These are phyloP conservation scores for Lateolabrax maculatus DNA, from an alignment of 2,797 vertebrate genomes.

Conservation along the genomic window DNA sequence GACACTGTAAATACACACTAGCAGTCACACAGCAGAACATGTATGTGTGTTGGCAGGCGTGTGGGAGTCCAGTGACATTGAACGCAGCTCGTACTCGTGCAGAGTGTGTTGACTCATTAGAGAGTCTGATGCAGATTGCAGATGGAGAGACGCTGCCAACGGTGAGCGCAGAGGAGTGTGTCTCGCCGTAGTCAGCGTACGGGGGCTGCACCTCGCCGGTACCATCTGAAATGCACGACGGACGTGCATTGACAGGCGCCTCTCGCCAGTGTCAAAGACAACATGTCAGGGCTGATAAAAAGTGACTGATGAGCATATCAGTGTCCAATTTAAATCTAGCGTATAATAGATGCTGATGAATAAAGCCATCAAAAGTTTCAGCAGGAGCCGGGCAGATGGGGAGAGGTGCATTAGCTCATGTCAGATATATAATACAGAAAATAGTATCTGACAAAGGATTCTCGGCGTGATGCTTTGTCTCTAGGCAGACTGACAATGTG, in stretches of 20 bases:
- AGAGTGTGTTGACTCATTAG: slow-evolving; percentile 62
- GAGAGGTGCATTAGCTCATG: slow-evolving; percentile 52
- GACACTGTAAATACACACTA: neutral
- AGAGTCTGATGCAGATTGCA: slow-evolving; percentile 51
- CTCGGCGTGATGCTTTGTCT: slow-evolving; percentile 25
- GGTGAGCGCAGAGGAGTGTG: slow-evolving; percentile 25
- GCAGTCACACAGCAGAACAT: slow-evolving; percentile 10
- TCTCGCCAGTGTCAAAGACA: slow-evolving; percentile 34
- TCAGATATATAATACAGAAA: slow-evolving; percentile 39
- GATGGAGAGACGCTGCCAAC: slow-evolving; percentile 36
- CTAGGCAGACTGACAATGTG: slow-evolving; percentile 18
- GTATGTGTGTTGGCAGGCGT: slow-evolving; percentile 32
- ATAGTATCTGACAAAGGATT: slow-evolving; percentile 55
- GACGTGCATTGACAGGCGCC: neutral
- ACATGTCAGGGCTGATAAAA: slow-evolving; percentile 60
- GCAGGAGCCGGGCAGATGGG: slow-evolving; percentile 10
- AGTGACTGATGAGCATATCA: slow-evolving; percentile 71
- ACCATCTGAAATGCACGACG: slow-evolving; percentile 10
- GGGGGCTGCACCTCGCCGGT: slow-evolving; percentile 2
- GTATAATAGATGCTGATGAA: slow-evolving; percentile 66
- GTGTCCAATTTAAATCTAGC: slow-evolving; percentile 60
- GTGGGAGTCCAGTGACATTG: slow-evolving; percentile 50
- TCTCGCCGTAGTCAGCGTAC: slow-evolving; percentile 28
- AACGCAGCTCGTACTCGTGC: slow-evolving; percentile 42
- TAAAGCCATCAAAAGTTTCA: slow-evolving; percentile 64